phyloP scores from a whole-genome alignment of 2,797 vertebrate species.

The Hyperoplus immaculatus region DNA sequence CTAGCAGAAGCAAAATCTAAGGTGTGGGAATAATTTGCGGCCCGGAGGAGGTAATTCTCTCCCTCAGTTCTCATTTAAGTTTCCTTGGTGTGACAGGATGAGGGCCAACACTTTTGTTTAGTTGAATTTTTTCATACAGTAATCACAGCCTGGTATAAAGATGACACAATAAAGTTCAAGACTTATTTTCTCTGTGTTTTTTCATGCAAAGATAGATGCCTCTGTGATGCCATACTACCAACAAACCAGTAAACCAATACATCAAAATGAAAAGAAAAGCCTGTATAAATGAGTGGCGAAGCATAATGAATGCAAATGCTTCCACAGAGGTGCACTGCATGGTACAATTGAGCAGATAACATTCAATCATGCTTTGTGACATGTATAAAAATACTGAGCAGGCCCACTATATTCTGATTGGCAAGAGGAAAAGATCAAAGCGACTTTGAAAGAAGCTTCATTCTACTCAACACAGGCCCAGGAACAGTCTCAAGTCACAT shows the following conservation, averaged over 20 bases:
- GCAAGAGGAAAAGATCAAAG: not conserved
- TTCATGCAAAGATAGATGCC: not conserved
- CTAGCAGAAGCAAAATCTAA: slow-evolving; percentile 14
- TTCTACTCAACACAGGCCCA: too few relatives aligned
- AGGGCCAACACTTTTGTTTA: not conserved
- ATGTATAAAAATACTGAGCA: slow-evolving; percentile 4
- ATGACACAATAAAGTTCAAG: not conserved
- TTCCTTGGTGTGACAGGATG: not conserved
- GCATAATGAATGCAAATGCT: not conserved
- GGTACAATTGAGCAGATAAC: slow-evolving; percentile 34
- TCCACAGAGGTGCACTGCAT: slow-evolving; percentile 15
- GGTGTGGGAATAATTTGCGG: slow-evolving; percentile 38
- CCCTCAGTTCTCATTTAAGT: slow-evolving; percentile 32
- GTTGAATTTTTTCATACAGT: slow-evolving; percentile 7
- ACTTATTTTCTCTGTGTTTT: not conserved
- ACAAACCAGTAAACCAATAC: slow-evolving; percentile 2
- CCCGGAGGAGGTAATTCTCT: slow-evolving; percentile 33
- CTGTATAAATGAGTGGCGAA: too few relatives aligned
- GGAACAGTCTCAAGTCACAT: too few relatives aligned
- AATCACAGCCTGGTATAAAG: not conserved
- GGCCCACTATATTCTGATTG: not conserved
- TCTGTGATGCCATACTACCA: not conserved
- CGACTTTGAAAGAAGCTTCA: not conserved
- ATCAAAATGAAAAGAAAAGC: not conserved
- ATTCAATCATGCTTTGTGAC: slow-evolving; percentile 18